Evolutionary conservation across 2,888 invertebrate genomes (phyloP).

Genomic region (Chrysolina americana): DNA sequence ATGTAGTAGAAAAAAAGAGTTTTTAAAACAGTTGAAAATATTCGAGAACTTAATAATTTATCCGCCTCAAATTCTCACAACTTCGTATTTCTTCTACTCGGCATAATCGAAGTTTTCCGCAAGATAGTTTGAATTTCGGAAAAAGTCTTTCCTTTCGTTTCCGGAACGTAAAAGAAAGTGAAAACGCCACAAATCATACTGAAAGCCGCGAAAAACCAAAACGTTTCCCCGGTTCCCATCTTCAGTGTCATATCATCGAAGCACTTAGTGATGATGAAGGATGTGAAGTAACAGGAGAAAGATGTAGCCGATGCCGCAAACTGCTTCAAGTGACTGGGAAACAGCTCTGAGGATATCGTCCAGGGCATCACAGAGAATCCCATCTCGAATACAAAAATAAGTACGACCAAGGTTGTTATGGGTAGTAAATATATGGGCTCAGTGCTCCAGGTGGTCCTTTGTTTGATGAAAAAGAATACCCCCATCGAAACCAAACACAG

Average conservation of each 20-base stretch:
- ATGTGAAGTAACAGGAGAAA: conserved; percentile 80
- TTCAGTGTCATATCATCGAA: conserved; percentile 74
- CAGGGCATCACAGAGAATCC: conserved; percentile 83
- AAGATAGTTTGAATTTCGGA: conserved; percentile 83
- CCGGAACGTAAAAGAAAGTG: conserved; percentile 84
- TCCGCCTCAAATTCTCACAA: neutral
- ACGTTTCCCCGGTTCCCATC: conserved; percentile 77
- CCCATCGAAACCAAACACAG: conserved; percentile 75
- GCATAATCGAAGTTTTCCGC: conserved; percentile 20
- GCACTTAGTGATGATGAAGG: conserved; percentile 81
- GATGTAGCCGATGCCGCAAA: conserved; percentile 82
- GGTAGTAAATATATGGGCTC: conserved; percentile 78
- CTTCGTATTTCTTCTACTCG: neutral
- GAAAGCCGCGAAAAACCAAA: conserved; percentile 79
- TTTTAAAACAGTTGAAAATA: neutral
- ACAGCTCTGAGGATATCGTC: conserved; percentile 85
- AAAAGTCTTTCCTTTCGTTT: conserved; percentile 90
- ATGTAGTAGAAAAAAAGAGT: no score
- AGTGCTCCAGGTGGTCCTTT: conserved; percentile 69
- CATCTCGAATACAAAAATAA: conserved; percentile 74
- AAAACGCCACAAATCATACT: conserved; percentile 76
- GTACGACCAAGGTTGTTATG: conserved; percentile 78
- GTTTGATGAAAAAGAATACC: conserved; percentile 69
- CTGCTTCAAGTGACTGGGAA: conserved; percentile 83
- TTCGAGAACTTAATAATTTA: neutral